Evolutionary conservation across 2,888 invertebrate genomes (phyloP), one percentile per base, ranked within the genome.

Genomic region (Caenorhabditis panamensis): DNA sequence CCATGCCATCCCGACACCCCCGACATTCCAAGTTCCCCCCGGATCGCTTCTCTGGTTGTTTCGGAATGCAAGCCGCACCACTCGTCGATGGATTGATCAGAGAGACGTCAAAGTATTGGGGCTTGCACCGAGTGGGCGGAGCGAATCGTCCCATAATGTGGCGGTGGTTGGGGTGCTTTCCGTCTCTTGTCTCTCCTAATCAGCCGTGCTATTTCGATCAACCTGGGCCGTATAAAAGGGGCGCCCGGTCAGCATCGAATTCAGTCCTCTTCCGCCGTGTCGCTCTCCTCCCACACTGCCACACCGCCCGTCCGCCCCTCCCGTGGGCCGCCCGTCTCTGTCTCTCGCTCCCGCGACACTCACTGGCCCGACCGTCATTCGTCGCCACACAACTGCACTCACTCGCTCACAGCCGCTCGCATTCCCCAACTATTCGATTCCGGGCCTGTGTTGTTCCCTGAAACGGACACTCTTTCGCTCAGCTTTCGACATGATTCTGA

Each of bases 401-500:
- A 58, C 68, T 68, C 56, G 20, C 37, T 28, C 56, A 67, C 44
- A 6, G n/a, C 59, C 59, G 11, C 59, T 31, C 49, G 24, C 59
- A 68, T 59, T 67, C 68, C 58, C 18, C 31, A 47, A 37, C 59
- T 22, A 49, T 22, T 59, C 59, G 47, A n/a, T 8, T 47, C 13
- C 49, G 6, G 9, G 20, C 59, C 11, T 31, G 26, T 47, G 20
- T 49, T 36, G 26, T 16, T 31, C 49, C 11, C 53, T n/a, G 13
- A 41, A 41, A 41, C 28, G 72, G 73, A 63, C 59, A 66, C 73
- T 73, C 73, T 49, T 64, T 73, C 73, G 66, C 73, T 73, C 73
- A 73, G 73, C 73, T 73, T 73, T 73, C 73, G 73, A 73, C 73
- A 73, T 73, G 73, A 59, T 73, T 73, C 73, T 73, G 63, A 73